Conservation (phyloP, 37 sponge, comb jelly and placozoan genomes). For the Lycopodina hypogea region DNA sequence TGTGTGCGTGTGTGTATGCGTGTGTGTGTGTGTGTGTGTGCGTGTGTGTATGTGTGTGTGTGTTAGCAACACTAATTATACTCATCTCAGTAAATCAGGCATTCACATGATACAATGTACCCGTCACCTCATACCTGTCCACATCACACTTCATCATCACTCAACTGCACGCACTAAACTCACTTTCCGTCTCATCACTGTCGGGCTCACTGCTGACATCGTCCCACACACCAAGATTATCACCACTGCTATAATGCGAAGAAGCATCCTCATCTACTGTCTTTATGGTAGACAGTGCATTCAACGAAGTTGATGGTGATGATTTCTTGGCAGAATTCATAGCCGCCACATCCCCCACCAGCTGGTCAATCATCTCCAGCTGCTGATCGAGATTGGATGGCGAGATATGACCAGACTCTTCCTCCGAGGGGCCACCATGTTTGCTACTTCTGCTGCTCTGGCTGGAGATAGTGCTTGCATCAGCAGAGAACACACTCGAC, state of each 20-base stretch:
- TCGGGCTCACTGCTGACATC: slow-evolving; percentile 30
- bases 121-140: neutral
- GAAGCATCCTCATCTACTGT: neutral
- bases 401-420: slow-evolving; percentile 5
- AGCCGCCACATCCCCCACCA: slow-evolving; percentile 27
- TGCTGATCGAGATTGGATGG: slow-evolving; percentile 5
- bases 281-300: neutral
- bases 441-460: slow-evolving; percentile 28
- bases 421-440: neutral
- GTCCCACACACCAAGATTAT: slow-evolving; percentile 66
- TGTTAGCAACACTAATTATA: neutral
- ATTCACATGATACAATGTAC: too few species aligned
- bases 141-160: slow-evolving; percentile 3
- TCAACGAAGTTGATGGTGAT: neutral
- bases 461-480: slow-evolving; percentile 30
- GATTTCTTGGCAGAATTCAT: neutral
- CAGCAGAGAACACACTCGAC: slow-evolving; percentile 37
- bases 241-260: slow-evolving; percentile 28
- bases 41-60: neutral
- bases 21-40: neutral
- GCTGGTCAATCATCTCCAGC: slow-evolving; percentile 23
- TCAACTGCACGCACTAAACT: neutral
- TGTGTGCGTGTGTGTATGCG: too few species aligned
- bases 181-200: slow-evolving; percentile 14
- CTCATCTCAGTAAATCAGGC: too few species aligned